phyloP scores from a whole-genome alignment of 2,888 invertebrate genomes.

The Dryobota labecula region DNA sequence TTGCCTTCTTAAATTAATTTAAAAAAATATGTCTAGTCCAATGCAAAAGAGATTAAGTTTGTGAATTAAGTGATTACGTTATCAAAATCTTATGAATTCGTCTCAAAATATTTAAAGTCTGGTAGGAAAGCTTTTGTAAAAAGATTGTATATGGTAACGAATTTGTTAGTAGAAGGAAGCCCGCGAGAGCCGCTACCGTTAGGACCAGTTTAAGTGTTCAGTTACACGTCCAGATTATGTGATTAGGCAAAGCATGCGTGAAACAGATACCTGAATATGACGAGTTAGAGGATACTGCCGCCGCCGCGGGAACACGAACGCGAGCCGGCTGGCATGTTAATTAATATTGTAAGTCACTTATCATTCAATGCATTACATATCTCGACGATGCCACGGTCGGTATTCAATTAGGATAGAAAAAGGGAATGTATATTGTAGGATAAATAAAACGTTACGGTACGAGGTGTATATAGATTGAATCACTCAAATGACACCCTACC shows the following conservation, averaged over 20 bases:
- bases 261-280: conserved; percentile 84
- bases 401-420: conserved; percentile 73
- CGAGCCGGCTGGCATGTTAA: conserved; percentile 66
- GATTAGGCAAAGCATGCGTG: conserved; percentile 88
- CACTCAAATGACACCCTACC: conserved; percentile 27
- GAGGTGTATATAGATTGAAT: conserved; percentile 59
- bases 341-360: conserved; percentile 71
- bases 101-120: conserved; percentile 77
- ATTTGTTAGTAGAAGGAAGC: conserved; percentile 76
- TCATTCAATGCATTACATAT: conserved; percentile 76
- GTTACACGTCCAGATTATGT: conserved; percentile 88
- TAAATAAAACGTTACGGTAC: conserved; percentile 59
- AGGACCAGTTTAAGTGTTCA: conserved; percentile 89
- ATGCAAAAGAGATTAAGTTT: conserved; percentile 89
- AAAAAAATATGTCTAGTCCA: conserved; percentile 89
- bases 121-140: conserved; percentile 79
- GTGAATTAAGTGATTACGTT: conserved; percentile 84
- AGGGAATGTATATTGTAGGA: conserved; percentile 69
- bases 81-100: conserved; percentile 70
- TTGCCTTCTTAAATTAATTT: conserved; percentile 89
- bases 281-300: conserved; percentile 66
- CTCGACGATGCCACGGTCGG: conserved; percentile 75
- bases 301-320: conserved; percentile 55
- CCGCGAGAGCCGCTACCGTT: conserved; percentile 75
- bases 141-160: conserved; percentile 78